Evolutionary conservation across 1,140 invertebrate genomes (phyloP).

Genomic region (Papilio xuthus): DNA sequence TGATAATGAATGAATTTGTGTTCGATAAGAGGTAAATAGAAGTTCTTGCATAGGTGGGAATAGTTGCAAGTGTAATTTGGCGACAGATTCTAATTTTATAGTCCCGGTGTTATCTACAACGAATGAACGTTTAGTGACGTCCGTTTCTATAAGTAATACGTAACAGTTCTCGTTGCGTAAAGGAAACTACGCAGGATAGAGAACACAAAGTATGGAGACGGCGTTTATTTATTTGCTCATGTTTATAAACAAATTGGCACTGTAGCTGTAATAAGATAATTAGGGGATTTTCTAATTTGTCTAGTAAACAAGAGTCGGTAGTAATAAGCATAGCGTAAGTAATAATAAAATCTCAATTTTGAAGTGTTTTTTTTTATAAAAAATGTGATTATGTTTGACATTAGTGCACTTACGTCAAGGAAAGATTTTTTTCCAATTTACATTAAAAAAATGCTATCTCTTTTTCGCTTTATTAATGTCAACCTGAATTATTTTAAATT

Average conservation of each 20-base stretch:
- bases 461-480: background rate
- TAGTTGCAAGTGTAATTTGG: background rate
- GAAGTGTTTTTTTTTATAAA: background rate
- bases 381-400: background rate
- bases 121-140: conserved; percentile 21
- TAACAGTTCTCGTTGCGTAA: conserved; percentile 15
- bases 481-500: background rate
- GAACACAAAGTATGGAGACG: background rate
- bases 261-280: background rate
- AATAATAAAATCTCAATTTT: too few relatives aligned
- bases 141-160: conserved; percentile 20
- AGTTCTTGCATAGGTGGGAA: background rate
- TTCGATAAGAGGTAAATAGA: background rate
- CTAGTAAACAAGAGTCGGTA: too few relatives aligned
- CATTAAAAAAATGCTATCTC: background rate
- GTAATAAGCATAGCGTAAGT: too few relatives aligned
- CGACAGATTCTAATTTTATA: conserved; percentile 13
- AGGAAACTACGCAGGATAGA: conserved; percentile 5
- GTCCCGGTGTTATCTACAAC: conserved; percentile 12
- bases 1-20: background rate
- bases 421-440: background rate
- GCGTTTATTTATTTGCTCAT: background rate
- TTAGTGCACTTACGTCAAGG: background rate
- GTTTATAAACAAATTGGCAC: background rate
- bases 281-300: background rate